These are phyloP conservation scores for Diphyllodes magnificus DNA, from an alignment of 2,113 vertebrate species.

Conservation along the genomic window DNA sequence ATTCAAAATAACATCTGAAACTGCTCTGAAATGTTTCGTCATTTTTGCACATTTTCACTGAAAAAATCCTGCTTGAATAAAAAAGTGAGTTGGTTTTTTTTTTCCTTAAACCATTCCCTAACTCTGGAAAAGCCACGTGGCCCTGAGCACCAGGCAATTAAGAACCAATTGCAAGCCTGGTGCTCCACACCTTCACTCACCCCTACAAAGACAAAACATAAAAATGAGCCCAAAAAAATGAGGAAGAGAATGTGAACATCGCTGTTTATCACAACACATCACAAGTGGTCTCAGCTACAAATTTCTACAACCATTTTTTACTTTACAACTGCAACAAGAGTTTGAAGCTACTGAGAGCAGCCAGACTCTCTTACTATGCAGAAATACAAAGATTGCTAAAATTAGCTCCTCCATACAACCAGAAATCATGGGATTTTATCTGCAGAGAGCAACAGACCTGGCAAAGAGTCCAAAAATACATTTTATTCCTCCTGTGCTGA, in stretches of 20 bases:
- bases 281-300: neutral
- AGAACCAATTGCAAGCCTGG: neutral
- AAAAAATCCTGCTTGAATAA: neutral
- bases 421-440: neutral
- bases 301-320: neutral
- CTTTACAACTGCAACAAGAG: neutral
- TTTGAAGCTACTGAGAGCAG: neutral
- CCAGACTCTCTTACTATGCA: neutral
- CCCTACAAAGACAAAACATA: neutral
- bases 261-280: neutral
- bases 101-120: neutral
- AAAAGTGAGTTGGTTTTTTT: neutral
- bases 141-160: neutral
- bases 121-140: neutral
- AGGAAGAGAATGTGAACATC: neutral
- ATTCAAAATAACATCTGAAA: neutral
- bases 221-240: neutral
- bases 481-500: slow-evolving; percentile 38
- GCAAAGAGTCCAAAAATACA: slow-evolving; percentile 35
- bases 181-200: neutral
- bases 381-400: neutral
- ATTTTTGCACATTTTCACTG: neutral
- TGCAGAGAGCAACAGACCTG: neutral
- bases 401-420: neutral
- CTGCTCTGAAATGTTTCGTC: neutral